Conservation (phyloP, 2,113 vertebrate species). For the Trichechus manatus region DNA sequence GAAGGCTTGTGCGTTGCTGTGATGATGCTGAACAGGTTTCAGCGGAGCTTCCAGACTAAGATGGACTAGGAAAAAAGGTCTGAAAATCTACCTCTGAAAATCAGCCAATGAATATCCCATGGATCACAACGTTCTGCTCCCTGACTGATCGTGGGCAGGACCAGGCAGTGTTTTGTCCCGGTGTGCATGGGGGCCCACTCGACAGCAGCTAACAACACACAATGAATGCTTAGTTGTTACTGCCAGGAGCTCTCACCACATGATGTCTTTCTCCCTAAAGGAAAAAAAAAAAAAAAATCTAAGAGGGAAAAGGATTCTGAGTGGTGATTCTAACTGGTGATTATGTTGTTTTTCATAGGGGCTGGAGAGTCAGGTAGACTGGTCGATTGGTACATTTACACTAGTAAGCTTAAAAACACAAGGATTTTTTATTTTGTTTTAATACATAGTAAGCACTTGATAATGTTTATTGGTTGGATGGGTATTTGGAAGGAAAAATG, state of each 20-base stretch:
- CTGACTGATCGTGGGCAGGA: no score
- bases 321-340: neutral
- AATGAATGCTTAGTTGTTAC: neutral
- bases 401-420: neutral
- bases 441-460: neutral
- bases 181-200: no score
- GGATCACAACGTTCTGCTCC: no score
- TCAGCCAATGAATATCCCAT: no score
- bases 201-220: no score
- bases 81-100: no score
- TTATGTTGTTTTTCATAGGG: neutral
- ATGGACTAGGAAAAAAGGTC: no score
- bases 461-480: neutral
- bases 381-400: neutral
- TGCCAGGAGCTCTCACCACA: neutral
- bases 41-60: no score
- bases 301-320: constrained; percentile 10
- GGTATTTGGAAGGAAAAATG: neutral
- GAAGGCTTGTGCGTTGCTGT: no score
- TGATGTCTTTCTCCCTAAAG: neutral
- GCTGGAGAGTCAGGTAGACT: neutral
- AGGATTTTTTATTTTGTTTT: constrained; percentile 35
- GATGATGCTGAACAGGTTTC: no score
- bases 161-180: no score
- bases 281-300: neutral